These are phyloP conservation scores for Todiramphus saurophagus DNA, from an alignment of 2,113 vertebrate species.

Conservation along the genomic window DNA sequence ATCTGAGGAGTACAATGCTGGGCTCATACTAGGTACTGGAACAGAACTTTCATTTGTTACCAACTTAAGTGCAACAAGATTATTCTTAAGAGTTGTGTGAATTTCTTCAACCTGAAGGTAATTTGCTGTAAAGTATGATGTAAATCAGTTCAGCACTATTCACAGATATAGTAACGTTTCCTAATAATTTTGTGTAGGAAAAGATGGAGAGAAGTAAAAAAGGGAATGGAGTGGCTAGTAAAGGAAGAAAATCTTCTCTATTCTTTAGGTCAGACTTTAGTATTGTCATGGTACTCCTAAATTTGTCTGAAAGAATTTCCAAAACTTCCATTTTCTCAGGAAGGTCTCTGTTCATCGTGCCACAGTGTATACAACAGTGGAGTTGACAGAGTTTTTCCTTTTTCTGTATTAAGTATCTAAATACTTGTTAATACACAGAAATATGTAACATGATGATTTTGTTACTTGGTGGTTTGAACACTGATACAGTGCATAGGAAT, in stretches of 20 bases:
- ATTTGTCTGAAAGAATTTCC: neutral
- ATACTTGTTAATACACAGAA: neutral
- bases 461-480: neutral
- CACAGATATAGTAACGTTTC: neutral
- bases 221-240: neutral
- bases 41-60: neutral
- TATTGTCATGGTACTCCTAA: neutral
- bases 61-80: neutral
- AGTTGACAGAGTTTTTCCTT: neutral
- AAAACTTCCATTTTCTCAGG: neutral
- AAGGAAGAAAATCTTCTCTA: neutral
- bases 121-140: neutral
- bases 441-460: neutral
- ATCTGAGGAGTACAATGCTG: neutral
- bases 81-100: neutral
- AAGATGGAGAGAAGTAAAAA: neutral
- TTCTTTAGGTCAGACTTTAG: neutral
- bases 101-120: neutral
- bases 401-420: neutral
- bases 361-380: neutral
- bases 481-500: neutral
- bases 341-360: neutral
- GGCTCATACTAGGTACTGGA: neutral
- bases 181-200: neutral
- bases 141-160: neutral